Evolutionary conservation across 2,888 invertebrate species (phyloP).

Genomic region (Prosopocoilus inquinatus): DNA sequence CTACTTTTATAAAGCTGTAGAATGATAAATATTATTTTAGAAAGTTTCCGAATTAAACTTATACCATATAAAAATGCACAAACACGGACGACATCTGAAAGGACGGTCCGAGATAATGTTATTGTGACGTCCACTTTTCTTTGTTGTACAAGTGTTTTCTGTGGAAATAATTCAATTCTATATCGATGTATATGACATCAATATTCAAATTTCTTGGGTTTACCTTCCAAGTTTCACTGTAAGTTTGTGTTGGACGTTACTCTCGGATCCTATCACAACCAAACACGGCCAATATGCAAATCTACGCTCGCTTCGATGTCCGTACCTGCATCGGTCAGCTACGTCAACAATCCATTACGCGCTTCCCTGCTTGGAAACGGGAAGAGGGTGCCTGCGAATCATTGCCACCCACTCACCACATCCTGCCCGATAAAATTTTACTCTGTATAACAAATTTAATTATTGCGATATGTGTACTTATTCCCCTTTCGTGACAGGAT

Average conservation of each 20-base stretch:
- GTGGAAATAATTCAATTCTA: slow-evolving; percentile 13
- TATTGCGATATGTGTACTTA: neutral
- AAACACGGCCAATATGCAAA: slow-evolving; percentile 50
- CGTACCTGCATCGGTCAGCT: slow-evolving; percentile 52
- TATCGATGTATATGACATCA: slow-evolving; percentile 34
- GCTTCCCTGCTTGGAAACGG: slow-evolving; percentile 36
- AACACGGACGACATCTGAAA: slow-evolving; percentile 34
- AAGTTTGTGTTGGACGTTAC: slow-evolving; percentile 46
- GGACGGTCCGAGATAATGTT: slow-evolving; percentile 37
- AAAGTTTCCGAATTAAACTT: slow-evolving; percentile 42
- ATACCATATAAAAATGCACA: slow-evolving; percentile 45
- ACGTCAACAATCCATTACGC: slow-evolving; percentile 50
- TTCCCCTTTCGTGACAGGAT: too few species aligned
- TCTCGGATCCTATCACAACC: slow-evolving; percentile 47
- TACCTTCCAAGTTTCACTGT: slow-evolving; percentile 27
- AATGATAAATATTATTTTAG: slow-evolving; percentile 47
- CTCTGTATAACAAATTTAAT: neutral
- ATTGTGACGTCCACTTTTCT: slow-evolving; percentile 39
- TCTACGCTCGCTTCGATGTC: slow-evolving; percentile 39
- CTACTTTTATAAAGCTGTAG: slow-evolving; percentile 29
- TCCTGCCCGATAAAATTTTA: slow-evolving; percentile 3
- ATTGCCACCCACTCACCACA: slow-evolving; percentile 7
- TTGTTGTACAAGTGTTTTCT: slow-evolving; percentile 16
- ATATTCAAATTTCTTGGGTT: slow-evolving; percentile 44
- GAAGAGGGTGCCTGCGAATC: slow-evolving; percentile 16